Percentiles rank a stretch among this genome's conserved stretches.
phyloP scores from a whole-genome alignment of 2,888 invertebrate species.

The Steinernema hermaphroditum region DNA sequence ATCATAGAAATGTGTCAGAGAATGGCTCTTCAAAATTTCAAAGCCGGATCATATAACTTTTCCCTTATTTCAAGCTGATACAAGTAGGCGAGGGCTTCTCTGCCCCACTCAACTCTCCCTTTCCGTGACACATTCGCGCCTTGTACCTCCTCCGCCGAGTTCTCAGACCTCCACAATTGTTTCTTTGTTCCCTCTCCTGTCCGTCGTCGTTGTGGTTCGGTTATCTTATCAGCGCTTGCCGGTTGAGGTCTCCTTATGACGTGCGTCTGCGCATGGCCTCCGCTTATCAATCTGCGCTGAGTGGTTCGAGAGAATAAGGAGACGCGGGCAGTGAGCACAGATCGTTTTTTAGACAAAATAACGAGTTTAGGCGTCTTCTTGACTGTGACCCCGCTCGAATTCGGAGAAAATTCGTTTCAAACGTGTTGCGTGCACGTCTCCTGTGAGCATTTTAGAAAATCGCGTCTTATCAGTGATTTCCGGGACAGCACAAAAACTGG shows the following conservation, averaged over 20 bases:
- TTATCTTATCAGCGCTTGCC: constrained; percentile 4
- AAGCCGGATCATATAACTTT: no score
- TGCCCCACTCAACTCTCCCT: no score
- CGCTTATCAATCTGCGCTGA: constrained; percentile 9
- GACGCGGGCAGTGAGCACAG: not conserved
- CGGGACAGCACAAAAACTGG: not conserved
- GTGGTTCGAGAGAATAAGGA: constrained; percentile 16
- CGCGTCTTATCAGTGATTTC: not conserved
- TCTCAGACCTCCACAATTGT: constrained; percentile 18
- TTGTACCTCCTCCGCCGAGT: no score
- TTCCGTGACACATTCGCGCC: no score
- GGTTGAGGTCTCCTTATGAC: not conserved
- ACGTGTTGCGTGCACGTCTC: not conserved
- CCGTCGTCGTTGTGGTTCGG: not conserved
- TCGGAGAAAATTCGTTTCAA: not conserved
- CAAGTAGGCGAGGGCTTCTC: no score
- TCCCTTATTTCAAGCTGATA: no score
- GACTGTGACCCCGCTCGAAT: not conserved
- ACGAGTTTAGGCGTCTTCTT: not conserved
- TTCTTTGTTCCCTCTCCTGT: not conserved
- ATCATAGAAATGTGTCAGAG: no score
- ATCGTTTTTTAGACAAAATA: constrained; percentile 4
- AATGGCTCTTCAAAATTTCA: no score
- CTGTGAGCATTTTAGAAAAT: not conserved
- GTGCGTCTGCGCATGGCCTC: not conserved